Evolutionary conservation across 2,113 vertebrate species (phyloP).

Genomic region (Sialia sialis): DNA sequence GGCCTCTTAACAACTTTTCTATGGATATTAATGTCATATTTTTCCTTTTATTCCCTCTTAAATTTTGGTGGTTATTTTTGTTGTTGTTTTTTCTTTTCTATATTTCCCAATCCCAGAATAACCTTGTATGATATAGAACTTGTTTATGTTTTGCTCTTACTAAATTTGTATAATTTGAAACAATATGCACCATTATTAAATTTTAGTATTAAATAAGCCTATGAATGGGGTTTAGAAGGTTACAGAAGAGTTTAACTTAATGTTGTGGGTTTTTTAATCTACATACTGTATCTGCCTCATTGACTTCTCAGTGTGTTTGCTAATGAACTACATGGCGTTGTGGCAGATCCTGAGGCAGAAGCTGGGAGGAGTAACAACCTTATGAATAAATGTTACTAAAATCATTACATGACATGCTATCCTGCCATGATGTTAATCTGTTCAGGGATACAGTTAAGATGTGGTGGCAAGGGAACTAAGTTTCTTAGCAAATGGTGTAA

Average conservation of each 20-base stretch:
- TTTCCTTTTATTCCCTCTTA: background rate
- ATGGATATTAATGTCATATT: background rate
- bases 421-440: constrained; percentile 7
- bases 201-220: background rate
- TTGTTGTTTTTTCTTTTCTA: background rate
- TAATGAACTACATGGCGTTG: background rate
- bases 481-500: background rate
- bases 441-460: background rate
- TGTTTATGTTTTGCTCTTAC: background rate
- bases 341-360: constrained; percentile 24
- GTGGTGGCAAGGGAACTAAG: background rate
- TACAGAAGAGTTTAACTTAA: constrained; percentile 13
- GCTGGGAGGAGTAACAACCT: constrained; percentile 13
- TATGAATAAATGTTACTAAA: constrained; percentile 49
- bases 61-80: rapidly evolving
- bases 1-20: background rate
- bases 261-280: background rate
- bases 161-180: background rate
- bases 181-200: background rate
- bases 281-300: constrained; percentile 11
- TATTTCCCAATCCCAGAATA: background rate
- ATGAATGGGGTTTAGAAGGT: background rate
- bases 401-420: constrained; percentile 2
- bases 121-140: background rate
- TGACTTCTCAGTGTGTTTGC: constrained; percentile 24